A percentile compares a stretch with the other conserved stretches of the same genome.
These are phyloP conservation scores for Rhimphoctona megacephalus DNA, from an alignment of 2,888 invertebrate genomes.

Conservation along the genomic window DNA sequence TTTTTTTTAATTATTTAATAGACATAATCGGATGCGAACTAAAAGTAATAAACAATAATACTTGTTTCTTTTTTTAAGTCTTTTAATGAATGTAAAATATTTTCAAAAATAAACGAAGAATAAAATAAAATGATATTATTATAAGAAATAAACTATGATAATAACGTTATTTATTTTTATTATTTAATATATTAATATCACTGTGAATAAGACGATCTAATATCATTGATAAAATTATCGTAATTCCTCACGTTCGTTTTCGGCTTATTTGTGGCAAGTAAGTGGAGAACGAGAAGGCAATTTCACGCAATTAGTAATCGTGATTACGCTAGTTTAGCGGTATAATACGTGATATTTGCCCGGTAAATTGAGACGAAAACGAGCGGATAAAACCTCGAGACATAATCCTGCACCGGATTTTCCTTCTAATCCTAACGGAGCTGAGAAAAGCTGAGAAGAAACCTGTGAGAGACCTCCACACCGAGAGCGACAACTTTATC, in stretches of 20 bases:
- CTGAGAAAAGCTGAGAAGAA: conserved; percentile 48
- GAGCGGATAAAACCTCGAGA: conserved; percentile 56
- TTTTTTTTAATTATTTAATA: not conserved
- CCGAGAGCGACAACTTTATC: conserved; percentile 48
- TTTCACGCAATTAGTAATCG: conserved; percentile 67
- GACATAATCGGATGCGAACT: not conserved
- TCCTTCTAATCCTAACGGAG: conserved; percentile 60
- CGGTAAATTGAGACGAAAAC: conserved; percentile 41
- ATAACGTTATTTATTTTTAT: not conserved
- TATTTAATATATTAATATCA: not conserved
- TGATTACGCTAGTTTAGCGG: conserved; percentile 59
- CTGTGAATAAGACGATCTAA: not conserved
- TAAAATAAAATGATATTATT: too few species aligned
- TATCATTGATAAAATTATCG: not conserved
- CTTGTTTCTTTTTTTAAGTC: not conserved
- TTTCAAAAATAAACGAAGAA: too few species aligned
- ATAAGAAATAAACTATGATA: not conserved
- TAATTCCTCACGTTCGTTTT: not conserved
- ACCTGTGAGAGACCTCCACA: conserved; percentile 12
- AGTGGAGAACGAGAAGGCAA: conserved; percentile 28
- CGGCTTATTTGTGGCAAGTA: not conserved
- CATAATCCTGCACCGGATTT: conserved; percentile 49
- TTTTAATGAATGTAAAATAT: not conserved
- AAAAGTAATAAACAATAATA: not conserved
- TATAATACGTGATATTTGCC: conserved; percentile 53